These are phyloP conservation scores for Sinocyclocheilus rhinocerous DNA, from an alignment of 2,113 vertebrate species.

Conservation along the genomic window DNA sequence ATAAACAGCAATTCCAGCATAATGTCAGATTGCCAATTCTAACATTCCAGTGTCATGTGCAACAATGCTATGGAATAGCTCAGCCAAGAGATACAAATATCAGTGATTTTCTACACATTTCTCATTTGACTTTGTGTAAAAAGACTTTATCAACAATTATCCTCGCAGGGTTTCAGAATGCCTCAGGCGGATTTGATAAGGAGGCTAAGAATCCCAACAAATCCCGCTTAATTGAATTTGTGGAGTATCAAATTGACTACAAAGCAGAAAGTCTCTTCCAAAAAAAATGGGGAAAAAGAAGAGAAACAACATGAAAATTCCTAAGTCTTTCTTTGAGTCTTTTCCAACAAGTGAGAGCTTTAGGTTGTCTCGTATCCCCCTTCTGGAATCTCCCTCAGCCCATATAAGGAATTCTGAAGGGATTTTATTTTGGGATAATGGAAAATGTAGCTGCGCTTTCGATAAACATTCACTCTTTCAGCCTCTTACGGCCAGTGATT, in stretches of 20 bases:
- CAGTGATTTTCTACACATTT: slow-evolving; percentile 13
- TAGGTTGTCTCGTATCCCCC: slow-evolving; percentile 59
- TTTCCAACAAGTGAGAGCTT: slow-evolving; percentile 60
- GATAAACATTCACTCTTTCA: slow-evolving; percentile 77
- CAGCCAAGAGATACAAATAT: neutral
- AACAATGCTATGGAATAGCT: neutral
- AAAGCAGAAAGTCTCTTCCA: slow-evolving; percentile 10
- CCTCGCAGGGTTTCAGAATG: neutral
- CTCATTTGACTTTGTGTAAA: slow-evolving; percentile 14
- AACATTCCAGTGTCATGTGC: neutral
- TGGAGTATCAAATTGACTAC: slow-evolving; percentile 29
- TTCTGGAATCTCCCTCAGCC: slow-evolving; percentile 66
- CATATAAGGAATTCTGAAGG: slow-evolving; percentile 74
- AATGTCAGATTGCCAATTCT: neutral
- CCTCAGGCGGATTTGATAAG: slow-evolving; percentile 30
- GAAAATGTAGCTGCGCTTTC: slow-evolving; percentile 75
- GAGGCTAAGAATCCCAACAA: neutral
- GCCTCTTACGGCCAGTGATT: slow-evolving; percentile 67
- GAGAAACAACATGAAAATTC: slow-evolving; percentile 55
- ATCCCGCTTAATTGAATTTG: slow-evolving; percentile 44
- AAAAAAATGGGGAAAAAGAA: neutral
- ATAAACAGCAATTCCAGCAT: neutral
- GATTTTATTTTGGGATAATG: slow-evolving; percentile 75
- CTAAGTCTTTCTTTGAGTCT: slow-evolving; percentile 46
- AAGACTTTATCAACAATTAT: slow-evolving; percentile 21